Conservation (phyloP, 2,113 vertebrate species). For the Pelodiscus sinensis region DNA sequence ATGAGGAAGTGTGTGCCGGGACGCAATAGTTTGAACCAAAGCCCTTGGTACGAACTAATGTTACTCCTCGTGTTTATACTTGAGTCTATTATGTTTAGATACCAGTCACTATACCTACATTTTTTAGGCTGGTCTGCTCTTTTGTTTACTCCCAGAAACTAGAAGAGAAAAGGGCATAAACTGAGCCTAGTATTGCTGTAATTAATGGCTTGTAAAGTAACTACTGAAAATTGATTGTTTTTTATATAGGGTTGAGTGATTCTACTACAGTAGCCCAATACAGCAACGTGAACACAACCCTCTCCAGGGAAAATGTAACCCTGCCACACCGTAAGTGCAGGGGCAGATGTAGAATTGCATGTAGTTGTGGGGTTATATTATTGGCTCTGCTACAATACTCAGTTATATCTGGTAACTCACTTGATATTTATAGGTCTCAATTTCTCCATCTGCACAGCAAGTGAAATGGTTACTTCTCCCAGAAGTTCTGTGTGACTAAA, state of each 20-base stretch:
- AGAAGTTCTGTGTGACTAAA: not conserved
- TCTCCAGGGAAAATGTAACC: not conserved
- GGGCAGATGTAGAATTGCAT: not conserved
- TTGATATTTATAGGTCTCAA: slow-evolving; percentile 27
- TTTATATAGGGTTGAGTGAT: not conserved
- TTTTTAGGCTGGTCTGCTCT: not conserved
- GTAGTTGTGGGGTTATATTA: slow-evolving; percentile 21
- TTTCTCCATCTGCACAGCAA: not conserved
- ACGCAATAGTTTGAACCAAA: too few species aligned
- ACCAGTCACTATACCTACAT: not conserved
- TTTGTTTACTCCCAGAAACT: not conserved
- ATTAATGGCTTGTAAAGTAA: not conserved
- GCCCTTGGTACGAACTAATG: too few species aligned
- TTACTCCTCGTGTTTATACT: not conserved
- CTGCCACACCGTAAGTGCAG: not conserved
- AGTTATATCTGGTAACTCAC: slow-evolving; percentile 22
- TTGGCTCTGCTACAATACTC: not conserved
- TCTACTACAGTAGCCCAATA: not conserved
- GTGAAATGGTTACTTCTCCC: not conserved
- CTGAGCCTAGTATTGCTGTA: not conserved
- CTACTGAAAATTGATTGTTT: slow-evolving; percentile 3
- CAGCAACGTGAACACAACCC: not conserved
- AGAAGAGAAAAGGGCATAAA: not conserved
- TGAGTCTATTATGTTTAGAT: not conserved
- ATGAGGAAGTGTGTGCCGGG: too few species aligned